A percentile compares a stretch with the other conserved stretches of the same genome.
These are phyloP conservation scores for Chrysodeixis includens DNA, from an alignment of 2,888 invertebrate genomes.

Conservation along the genomic window DNA sequence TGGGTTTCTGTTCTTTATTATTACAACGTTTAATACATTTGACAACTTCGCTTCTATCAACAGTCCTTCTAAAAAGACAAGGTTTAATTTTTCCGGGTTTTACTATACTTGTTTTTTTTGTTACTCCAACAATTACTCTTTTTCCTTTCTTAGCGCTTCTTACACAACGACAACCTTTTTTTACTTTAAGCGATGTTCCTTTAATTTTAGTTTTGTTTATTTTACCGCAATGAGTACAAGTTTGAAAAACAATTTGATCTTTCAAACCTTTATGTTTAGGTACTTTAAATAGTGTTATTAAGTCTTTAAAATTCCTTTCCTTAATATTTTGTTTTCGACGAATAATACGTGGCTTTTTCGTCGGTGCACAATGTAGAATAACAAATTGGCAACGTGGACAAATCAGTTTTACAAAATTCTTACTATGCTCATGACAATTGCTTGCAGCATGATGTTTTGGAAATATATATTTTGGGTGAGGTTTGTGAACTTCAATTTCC, in stretches of 20 bases:
- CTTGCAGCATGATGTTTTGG: not conserved
- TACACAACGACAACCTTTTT: not conserved
- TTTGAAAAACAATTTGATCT: not conserved
- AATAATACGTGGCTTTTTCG: not conserved
- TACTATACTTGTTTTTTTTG: not conserved
- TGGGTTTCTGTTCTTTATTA: not conserved
- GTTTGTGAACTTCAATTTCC: not conserved
- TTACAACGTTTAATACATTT: not conserved
- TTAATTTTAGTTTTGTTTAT: not conserved
- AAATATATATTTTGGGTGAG: not conserved
- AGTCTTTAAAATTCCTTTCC: slow-evolving; percentile 1
- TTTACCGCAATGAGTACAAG: not conserved
- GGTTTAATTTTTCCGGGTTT: not conserved
- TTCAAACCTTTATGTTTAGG: not conserved
- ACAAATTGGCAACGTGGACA: not conserved
- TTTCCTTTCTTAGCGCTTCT: not conserved
- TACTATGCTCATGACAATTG: not conserved
- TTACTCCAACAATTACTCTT: not conserved
- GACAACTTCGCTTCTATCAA: slow-evolving; percentile 17
- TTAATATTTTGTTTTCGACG: not conserved
- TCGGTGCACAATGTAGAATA: not conserved
- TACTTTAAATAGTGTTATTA: not conserved
- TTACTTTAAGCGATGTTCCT: not conserved
- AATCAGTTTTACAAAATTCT: not conserved
- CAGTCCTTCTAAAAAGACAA: slow-evolving; percentile 9